These are phyloP conservation scores for Hypercompe scribonia DNA, from an alignment of 2,888 invertebrate species.

Conservation along the genomic window DNA sequence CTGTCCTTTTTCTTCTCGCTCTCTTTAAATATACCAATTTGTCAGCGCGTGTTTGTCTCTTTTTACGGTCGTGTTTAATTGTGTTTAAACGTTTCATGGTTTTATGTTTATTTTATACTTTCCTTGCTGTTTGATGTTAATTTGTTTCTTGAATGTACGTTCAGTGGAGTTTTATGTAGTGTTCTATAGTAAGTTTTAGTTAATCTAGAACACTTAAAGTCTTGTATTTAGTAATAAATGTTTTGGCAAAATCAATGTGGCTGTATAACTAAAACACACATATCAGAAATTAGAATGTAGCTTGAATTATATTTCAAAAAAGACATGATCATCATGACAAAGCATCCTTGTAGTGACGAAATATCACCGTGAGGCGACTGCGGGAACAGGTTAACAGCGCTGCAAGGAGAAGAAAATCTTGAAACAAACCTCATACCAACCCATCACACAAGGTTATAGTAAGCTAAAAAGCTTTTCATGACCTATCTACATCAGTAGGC, in stretches of 20 bases:
- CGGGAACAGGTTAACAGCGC: too few relatives aligned
- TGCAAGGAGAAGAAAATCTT: too few relatives aligned
- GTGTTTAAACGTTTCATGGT: conserved; percentile 46
- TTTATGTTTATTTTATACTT: conserved; percentile 30
- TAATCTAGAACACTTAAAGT: background rate
- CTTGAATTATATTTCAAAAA: background rate
- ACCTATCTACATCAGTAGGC: too few relatives aligned
- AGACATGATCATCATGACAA: too few relatives aligned
- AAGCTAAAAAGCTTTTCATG: too few relatives aligned
- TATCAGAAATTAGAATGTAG: background rate
- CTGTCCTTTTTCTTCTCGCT: conserved; percentile 31
- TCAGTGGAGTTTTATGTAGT: background rate
- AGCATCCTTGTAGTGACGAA: too few relatives aligned
- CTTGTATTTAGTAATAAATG: background rate
- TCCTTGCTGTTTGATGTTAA: conserved; percentile 22
- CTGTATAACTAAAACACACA: background rate
- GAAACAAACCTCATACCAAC: too few relatives aligned
- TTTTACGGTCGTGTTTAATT: conserved; percentile 41
- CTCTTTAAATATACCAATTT: conserved; percentile 42
- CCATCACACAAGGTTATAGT: too few relatives aligned
- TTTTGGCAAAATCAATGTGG: background rate
- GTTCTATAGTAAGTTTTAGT: background rate
- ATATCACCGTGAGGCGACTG: too few relatives aligned
- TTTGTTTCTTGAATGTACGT: background rate
- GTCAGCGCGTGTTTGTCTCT: conserved; percentile 37